A percentile compares a stretch with the other conserved stretches of the same genome.
Evolutionary conservation across 2,797 vertebrate genomes (phyloP).

Genomic region (Neomorphus geoffroyi): DNA sequence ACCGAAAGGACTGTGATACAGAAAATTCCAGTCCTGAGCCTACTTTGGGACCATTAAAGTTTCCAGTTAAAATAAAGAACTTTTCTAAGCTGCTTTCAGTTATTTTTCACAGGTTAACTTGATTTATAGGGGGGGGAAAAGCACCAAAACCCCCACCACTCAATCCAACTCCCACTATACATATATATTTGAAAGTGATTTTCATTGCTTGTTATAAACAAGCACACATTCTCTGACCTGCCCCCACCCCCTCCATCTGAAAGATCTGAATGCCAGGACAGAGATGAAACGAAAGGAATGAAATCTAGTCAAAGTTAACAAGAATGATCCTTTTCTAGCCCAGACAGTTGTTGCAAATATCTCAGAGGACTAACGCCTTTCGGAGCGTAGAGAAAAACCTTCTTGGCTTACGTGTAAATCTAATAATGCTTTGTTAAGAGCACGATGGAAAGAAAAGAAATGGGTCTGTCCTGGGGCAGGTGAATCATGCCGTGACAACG

Average conservation of each 20-base stretch:
- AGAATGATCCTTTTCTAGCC: not conserved
- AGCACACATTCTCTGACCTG: not conserved
- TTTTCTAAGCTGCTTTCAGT: not conserved
- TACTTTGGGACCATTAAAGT: not conserved
- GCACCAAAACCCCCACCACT: accelerated
- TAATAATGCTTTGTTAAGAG: not conserved
- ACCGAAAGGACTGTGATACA: not conserved
- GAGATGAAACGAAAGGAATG: not conserved
- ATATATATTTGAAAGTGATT: not conserved
- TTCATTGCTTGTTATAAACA: not conserved
- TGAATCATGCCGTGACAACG: not conserved
- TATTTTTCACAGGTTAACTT: not conserved
- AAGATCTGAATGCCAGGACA: not conserved
- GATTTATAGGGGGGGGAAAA: not conserved
- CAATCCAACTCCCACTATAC: not conserved
- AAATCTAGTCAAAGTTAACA: not conserved
- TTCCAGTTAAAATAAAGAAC: not conserved
- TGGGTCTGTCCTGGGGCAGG: not conserved
- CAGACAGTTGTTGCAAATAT: not conserved
- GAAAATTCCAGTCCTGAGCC: not conserved
- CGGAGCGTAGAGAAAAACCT: not conserved
- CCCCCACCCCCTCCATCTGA: not conserved
- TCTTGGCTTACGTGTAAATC: not conserved
- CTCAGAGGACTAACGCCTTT: not conserved
- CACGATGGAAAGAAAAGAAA: not conserved